Base-by-base conservation (phyloP, 1,140 invertebrate species). In the Matsumurasca onukii region DNA sequence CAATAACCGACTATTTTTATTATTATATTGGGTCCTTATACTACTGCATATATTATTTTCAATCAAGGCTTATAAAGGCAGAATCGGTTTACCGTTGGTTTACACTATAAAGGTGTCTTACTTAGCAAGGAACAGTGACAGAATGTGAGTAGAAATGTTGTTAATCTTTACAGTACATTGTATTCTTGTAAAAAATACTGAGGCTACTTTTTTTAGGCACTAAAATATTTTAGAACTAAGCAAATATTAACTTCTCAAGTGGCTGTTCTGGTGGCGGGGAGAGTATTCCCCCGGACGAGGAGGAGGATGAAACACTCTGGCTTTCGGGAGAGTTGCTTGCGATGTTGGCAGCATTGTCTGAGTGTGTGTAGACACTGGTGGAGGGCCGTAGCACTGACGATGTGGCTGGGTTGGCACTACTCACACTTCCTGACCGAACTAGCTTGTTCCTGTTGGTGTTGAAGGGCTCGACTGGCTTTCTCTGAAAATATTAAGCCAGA, bases 401-500 rank as follows among this genome's bases (percentile, higher is more conserved):
- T 25, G 68, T 55, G 2, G 30, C 30, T 29, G 63, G 61, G 22
- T 52, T 69, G 24, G 61, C 48, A 48, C 52, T 61, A 27, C 45
- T 68, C 15, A 63, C 59, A 66, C 66, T 69, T 0, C 61, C 67
- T 29, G 70, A 71, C 31, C 73, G 39, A 71, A 61, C 29, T 64
- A 73, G 34, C 71, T 75, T 69, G 71, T 69, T 39, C 62, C 65
- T 72, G 13, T 22, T 17, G 5, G 25, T 27, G 3, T 17, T 17
- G 25, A 59, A 59, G 9, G 55, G 22, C 3, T 31, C 81, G 77
- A 22, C 76, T 77, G 1, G 76, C 73, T 67, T 78, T 71, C 65
- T 78, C 79, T 68, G 80, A 80, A 5, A 76, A 63, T 3, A 29
- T 12, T 45, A n/a, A n/a, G n/a, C n/a, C n/a, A n/a, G n/a, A n/a